phyloP scores from a whole-genome alignment of 2,888 invertebrate genomes.

The Drosophila planitibia region DNA sequence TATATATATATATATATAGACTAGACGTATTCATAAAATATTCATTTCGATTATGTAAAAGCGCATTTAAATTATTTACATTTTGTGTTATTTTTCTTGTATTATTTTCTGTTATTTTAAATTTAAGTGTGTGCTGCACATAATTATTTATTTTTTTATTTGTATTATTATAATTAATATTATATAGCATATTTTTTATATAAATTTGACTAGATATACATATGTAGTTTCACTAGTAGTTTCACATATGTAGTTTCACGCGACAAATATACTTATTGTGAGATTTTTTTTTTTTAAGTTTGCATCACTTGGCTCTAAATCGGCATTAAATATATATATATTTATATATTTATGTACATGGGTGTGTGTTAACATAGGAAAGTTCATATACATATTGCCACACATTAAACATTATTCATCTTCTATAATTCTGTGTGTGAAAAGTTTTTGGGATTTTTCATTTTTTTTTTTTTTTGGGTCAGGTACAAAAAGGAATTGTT shows the following conservation, averaged over 20 bases:
- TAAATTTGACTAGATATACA: conserved; percentile 72
- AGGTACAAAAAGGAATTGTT: conserved; percentile 32
- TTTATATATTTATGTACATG: conserved; percentile 28
- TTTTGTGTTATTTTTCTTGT: not conserved
- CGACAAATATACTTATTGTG: conserved; percentile 30
- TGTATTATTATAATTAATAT: conserved; percentile 3
- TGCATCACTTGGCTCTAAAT: conserved; percentile 37
- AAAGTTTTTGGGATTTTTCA: conserved; percentile 15
- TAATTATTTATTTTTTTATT: not conserved
- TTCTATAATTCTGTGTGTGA: conserved; percentile 4
- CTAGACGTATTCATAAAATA: not conserved
- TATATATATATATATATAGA: not conserved
- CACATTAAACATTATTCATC: conserved; percentile 7
- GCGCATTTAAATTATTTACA: conserved; percentile 8
- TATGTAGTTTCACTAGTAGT: conserved; percentile 38
- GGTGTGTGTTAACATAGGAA: conserved; percentile 10
- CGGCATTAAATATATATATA: conserved; percentile 3
- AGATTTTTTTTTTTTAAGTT: conserved; percentile 13
- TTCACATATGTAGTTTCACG: conserved; percentile 42
- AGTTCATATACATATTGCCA: conserved; percentile 25
- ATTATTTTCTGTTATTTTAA: conserved; percentile 9
- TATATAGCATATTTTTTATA: conserved; percentile 17
- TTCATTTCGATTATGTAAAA: conserved; percentile 2
- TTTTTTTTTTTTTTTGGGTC: conserved; percentile 6
- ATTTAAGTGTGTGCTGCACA: conserved; percentile 9